These are phyloP conservation scores for Hippasteria phrygiana DNA, from an alignment of 53 echinoderm and acorn worm species.

Conservation along the genomic window DNA sequence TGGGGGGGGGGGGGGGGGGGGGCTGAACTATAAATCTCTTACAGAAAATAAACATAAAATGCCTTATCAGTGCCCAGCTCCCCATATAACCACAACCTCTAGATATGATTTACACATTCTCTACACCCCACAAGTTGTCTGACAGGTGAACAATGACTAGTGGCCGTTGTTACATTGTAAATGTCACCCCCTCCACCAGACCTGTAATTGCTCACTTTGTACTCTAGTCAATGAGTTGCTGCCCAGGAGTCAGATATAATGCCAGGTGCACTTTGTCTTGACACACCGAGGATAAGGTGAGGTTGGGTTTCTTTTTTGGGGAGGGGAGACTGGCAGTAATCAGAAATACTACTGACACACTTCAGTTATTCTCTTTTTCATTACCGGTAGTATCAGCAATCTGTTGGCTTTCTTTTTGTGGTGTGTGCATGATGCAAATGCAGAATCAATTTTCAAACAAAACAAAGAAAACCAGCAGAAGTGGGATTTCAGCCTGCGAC, in stretches of 20 bases:
- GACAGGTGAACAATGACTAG: constrained; percentile 27
- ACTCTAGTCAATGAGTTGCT: background rate
- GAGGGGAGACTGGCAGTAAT: no score
- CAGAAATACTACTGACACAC: no score
- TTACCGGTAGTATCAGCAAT: no score
- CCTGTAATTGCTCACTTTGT: constrained; percentile 32
- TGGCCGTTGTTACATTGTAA: background rate
- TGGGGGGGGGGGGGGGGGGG: background rate
- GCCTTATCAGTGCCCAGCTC: background rate
- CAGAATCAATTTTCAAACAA: no score
- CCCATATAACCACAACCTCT: background rate
- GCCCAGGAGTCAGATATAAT: background rate
- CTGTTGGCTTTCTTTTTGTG: no score
- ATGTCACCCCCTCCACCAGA: background rate
- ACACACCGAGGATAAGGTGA: no score
- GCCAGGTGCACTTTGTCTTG: constrained; percentile 8
- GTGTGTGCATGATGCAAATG: no score
- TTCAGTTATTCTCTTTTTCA: no score
- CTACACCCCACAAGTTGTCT: background rate
- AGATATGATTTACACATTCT: constrained; percentile 32
- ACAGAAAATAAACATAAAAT: background rate
- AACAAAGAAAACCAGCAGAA: no score
- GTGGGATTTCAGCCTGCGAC: no score
- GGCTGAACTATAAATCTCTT: background rate
- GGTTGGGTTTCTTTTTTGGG: no score